Conservation (phyloP, 2,797 vertebrate species). For the Enteromius paludinosus region DNA sequence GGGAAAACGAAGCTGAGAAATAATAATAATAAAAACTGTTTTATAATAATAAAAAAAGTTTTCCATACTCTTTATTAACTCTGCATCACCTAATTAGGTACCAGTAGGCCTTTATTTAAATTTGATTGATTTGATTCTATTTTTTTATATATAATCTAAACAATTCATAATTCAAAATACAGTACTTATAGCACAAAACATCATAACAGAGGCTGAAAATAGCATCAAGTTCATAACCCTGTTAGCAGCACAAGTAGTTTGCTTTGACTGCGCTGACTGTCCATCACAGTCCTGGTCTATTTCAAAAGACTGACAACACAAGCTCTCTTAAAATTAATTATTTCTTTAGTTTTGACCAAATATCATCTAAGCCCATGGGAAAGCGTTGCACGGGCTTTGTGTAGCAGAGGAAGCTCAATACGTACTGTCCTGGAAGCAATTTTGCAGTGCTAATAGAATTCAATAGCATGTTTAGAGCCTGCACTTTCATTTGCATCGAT, state of each 20-base stretch:
- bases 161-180: not conserved
- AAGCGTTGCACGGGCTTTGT: constrained; percentile 26
- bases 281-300: not conserved
- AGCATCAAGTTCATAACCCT: not conserved
- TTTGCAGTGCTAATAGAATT: constrained; percentile 62
- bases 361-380: constrained; percentile 25
- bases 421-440: constrained; percentile 61
- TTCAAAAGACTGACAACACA: not conserved
- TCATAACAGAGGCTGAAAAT: not conserved
- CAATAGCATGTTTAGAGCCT: constrained; percentile 63
- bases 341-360: constrained; percentile 41
- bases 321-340: constrained; percentile 35
- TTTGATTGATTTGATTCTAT: not conserved
- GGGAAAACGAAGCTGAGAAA: too few species aligned
- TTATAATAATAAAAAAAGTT: too few species aligned
- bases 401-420: constrained; percentile 50
- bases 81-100: not conserved
- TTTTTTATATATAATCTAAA: not conserved
- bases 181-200: not conserved
- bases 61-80: not conserved
- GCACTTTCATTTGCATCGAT: constrained; percentile 64
- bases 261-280: not conserved
- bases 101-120: not conserved
- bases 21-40: not conserved
- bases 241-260: not conserved